Evolutionary conservation across 2,797 vertebrate species (phyloP), one percentile per base, ranked within the genome.

Genomic region (Thripadectes ignobilis): DNA sequence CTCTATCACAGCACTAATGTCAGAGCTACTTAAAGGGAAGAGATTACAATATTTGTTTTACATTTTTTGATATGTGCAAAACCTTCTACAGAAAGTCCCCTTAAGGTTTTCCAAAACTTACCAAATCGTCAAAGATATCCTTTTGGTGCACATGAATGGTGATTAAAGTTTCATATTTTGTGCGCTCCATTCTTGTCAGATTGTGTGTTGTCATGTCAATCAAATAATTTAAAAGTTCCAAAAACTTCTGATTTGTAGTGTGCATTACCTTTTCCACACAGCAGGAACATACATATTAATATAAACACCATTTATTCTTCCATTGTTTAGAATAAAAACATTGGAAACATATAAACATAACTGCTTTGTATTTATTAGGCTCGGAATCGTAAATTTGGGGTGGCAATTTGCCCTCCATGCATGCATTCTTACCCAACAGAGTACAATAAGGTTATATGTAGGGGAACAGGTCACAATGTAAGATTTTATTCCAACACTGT

Each of bases 61-160:
- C 39, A 10, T 14, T 71, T 76, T 85, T 76, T 71, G 1, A 48
- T 58, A 67, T 23, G 7, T 62, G 43, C 27, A 32, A 85, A 92
- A 67, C 3, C 9, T 39, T 72, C 24, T 14, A 32, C 3, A 62
- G 43, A 26, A 88, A 65, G 7, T 24, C 16, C 39, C 32, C 43
- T 36, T 72, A 45, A 68, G 7, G 29, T 71, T 88, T 91, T 51
- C 23, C 62, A 71, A 89, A 88, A 80, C 98, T 85, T 96, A 99
- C 98, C 98, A 99, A 96, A 78, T 98, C 98, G 78, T 98, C 98
- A 74, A 98, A 99, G 93, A 99, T 99, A 97, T 99, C 98, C 79
- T 98, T 98, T 97, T 99, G 98, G 93, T 99, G 98, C 81, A 99
- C 98, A 34, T 99, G 98, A 97, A 99, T 98, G 82, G 98, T 99